These are phyloP conservation scores for Leptinotarsa peninsularis DNA, from an alignment of 2,888 invertebrate genomes.

Conservation along the genomic window DNA sequence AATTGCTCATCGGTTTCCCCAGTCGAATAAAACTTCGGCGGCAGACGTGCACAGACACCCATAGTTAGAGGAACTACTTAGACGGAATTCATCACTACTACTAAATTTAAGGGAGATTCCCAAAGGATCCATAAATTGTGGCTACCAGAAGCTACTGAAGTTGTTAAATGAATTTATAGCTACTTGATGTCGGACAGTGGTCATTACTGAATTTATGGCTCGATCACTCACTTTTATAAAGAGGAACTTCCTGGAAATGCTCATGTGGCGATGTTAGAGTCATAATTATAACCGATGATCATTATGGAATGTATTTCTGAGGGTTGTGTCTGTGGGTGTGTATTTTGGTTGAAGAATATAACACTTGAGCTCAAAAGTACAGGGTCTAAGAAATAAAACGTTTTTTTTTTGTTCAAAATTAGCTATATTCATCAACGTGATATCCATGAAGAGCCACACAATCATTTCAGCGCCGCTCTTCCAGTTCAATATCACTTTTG, in stretches of 20 bases:
- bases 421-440: too few species aligned
- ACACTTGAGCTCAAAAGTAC: too few species aligned
- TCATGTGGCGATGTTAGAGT: neutral
- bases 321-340: neutral
- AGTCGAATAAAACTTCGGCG: slow-evolving; percentile 35
- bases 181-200: slow-evolving; percentile 64
- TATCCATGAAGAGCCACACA: too few species aligned
- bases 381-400: too few species aligned
- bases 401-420: too few species aligned
- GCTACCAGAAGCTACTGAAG: slow-evolving; percentile 65
- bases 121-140: slow-evolving; percentile 64
- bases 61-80: slow-evolving; percentile 56
- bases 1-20: slow-evolving; percentile 35
- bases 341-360: too few species aligned
- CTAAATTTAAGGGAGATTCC: slow-evolving; percentile 57
- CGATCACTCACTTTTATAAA: slow-evolving; percentile 53
- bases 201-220: slow-evolving; percentile 65
- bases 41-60: slow-evolving; percentile 34
- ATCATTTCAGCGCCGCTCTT: too few species aligned
- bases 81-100: slow-evolving; percentile 56
- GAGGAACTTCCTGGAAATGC: slow-evolving; percentile 36
- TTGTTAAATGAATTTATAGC: slow-evolving; percentile 68
- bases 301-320: neutral
- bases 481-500: too few species aligned
- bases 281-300: neutral